phyloP scores from a whole-genome alignment of 2,113 vertebrate species.

The Oncorhynchus tshawytscha region DNA sequence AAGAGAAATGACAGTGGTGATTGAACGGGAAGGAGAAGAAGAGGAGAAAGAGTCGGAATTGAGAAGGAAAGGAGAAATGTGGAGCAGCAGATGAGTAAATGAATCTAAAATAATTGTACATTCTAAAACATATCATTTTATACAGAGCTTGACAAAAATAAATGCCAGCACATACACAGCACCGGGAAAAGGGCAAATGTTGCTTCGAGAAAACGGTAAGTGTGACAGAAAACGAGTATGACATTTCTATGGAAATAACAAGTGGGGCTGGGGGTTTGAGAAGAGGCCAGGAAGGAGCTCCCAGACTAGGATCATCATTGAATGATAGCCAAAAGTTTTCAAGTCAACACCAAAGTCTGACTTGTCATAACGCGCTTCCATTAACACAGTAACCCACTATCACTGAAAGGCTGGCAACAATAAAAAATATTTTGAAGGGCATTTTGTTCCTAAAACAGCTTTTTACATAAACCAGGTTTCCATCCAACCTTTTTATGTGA shows the following conservation, averaged over 20 bases:
- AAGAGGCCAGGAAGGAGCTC: slow-evolving; percentile 51
- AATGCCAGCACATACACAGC: no score
- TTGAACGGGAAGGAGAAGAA: not conserved
- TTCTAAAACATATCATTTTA: not conserved
- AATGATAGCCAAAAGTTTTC: slow-evolving; percentile 44
- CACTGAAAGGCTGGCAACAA: no score
- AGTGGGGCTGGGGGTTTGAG: not conserved
- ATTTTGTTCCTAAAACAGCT: not conserved
- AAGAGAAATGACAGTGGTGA: not conserved
- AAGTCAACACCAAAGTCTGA: slow-evolving; percentile 31
- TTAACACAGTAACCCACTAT: slow-evolving; percentile 56
- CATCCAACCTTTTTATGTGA: no score
- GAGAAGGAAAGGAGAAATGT: no score
- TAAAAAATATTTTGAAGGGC: not conserved
- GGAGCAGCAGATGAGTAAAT: not conserved
- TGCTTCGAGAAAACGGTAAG: not conserved
- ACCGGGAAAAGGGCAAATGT: not conserved
- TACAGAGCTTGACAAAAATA: not conserved
- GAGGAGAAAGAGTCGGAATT: not conserved
- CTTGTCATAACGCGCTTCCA: slow-evolving; percentile 51
- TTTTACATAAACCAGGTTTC: not conserved
- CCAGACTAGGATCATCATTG: slow-evolving; percentile 60
- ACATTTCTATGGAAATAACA: not conserved
- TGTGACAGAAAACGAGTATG: not conserved
- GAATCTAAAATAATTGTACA: not conserved